Evolutionary conservation across 2,888 invertebrate genomes (phyloP).

Genomic region (Lasioglossum zephyrum): DNA sequence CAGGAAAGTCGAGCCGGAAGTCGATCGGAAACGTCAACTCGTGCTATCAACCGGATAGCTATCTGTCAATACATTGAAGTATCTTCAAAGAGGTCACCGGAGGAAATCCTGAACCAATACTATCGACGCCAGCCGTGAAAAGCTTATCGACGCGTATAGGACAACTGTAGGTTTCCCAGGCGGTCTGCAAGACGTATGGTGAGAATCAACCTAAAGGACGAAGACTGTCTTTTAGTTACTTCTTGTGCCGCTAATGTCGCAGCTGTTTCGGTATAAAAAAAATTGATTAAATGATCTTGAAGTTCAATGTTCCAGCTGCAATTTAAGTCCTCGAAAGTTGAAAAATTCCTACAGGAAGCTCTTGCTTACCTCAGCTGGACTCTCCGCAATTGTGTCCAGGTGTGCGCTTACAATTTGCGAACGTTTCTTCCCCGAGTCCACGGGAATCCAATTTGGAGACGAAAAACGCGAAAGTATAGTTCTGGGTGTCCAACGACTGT

Average conservation of each 20-base stretch:
- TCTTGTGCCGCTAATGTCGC: too few relatives aligned
- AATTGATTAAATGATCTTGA: too few relatives aligned
- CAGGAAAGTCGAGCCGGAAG: not conserved
- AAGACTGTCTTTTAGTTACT: too few relatives aligned
- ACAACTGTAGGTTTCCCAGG: not conserved
- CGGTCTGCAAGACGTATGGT: not conserved
- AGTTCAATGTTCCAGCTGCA: too few relatives aligned
- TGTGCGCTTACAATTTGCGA: too few relatives aligned
- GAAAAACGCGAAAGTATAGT: not conserved
- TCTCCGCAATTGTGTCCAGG: too few relatives aligned
- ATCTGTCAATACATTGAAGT: not conserved
- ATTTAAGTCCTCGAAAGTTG: too few relatives aligned
- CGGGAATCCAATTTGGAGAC: too few relatives aligned
- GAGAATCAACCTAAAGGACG: not conserved
- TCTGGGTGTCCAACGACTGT: not conserved
- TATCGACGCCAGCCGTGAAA: slow-evolving; percentile 1
- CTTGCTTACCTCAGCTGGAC: too few relatives aligned
- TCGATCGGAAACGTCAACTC: not conserved
- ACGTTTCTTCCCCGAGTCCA: too few relatives aligned
- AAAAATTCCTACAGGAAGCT: too few relatives aligned
- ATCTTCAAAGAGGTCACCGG: not conserved
- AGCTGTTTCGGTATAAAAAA: too few relatives aligned
- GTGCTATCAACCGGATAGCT: not conserved
- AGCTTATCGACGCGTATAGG: not conserved
- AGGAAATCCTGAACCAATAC: not conserved